These are phyloP conservation scores for Manduca sexta DNA, from an alignment of 1,140 invertebrate genomes.

Conservation along the genomic window DNA sequence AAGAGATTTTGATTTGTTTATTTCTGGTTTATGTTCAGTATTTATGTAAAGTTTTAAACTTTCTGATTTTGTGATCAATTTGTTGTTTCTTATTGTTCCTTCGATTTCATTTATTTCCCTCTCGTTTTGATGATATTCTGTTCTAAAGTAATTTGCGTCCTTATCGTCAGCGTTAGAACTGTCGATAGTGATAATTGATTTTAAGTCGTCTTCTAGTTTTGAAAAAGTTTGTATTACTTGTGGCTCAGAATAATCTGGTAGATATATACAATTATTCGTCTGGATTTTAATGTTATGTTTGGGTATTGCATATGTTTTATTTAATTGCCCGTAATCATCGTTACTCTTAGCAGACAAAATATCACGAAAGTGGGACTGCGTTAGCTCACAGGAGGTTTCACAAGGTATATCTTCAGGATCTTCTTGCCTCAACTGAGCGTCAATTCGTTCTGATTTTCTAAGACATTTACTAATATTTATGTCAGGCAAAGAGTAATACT, in stretches of 20 bases:
- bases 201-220: constrained; percentile 62
- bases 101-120: constrained; percentile 69
- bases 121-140: constrained; percentile 65
- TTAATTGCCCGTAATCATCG: constrained; percentile 61
- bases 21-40: constrained; percentile 35
- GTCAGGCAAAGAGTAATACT: constrained; percentile 80
- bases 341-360: constrained; percentile 44
- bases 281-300: constrained; percentile 25
- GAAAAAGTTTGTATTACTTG: constrained; percentile 48
- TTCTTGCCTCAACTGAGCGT: constrained; percentile 75
- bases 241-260: constrained; percentile 37
- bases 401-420: constrained; percentile 60
- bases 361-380: constrained; percentile 55
- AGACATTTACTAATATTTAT: constrained; percentile 78
- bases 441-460: constrained; percentile 78
- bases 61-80: constrained; percentile 62
- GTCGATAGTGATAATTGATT: constrained; percentile 61
- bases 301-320: constrained; percentile 34
- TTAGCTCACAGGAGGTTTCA: constrained; percentile 63
- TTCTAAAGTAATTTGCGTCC: constrained; percentile 38
- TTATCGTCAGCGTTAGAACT: constrained; percentile 58
- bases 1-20: constrained; percentile 49
- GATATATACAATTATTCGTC: constrained; percentile 24
- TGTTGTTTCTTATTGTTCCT: constrained; percentile 64
- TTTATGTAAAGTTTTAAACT: constrained; percentile 46